Evolutionary conservation across 2,797 vertebrate genomes (phyloP), one percentile per base, ranked within the genome.

Genomic region (Sebastiscus tertius): DNA sequence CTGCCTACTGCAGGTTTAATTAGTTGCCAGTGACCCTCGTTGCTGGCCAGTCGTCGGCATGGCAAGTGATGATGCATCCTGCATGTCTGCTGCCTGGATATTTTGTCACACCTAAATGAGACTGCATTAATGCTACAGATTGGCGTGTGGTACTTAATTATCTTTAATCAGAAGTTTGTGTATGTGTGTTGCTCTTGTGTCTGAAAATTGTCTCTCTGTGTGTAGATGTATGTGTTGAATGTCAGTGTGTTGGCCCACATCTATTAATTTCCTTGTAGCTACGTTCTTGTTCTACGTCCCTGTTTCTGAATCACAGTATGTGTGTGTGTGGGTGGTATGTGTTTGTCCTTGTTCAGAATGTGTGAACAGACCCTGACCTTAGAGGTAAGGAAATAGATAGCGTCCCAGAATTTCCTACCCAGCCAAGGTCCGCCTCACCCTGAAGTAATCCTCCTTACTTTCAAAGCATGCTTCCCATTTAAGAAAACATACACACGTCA

Each of bases 341-440:
- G 71, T 61, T 13, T 77, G 66, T 88, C 70, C 83, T 80, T 79
- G 77, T 69, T 85, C 24, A 46, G 49, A 54, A 70, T 62, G 5
- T 75, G 72, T 72, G 73, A 76, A 81, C 55, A 75, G 83, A 60
- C 79, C 78, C 46, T 85, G 86, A 91, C 78, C 89, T 85, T 20
- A 73, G 29, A 75, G 52, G 27, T 72, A 55, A 79, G 76, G 72
- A 76, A 77, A 81, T 58, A 36, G 58, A 82, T 69, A 64, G 34
- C 27, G 69, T 83, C 75, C 66, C 42, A 42, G 67, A 75, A 60
- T 78, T 22, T 75, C 79, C 42, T 68, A 46, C 54, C 27, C 39
- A 27, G 46, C 39, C 68, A 82, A 79, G 72, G 65, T 86, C 68
- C 1, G 0, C 16, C 75, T 77, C 59, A 75, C 31, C 60, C 26